phyloP scores from a whole-genome alignment of 1,140 invertebrate genomes.

The Papilio machaon region DNA sequence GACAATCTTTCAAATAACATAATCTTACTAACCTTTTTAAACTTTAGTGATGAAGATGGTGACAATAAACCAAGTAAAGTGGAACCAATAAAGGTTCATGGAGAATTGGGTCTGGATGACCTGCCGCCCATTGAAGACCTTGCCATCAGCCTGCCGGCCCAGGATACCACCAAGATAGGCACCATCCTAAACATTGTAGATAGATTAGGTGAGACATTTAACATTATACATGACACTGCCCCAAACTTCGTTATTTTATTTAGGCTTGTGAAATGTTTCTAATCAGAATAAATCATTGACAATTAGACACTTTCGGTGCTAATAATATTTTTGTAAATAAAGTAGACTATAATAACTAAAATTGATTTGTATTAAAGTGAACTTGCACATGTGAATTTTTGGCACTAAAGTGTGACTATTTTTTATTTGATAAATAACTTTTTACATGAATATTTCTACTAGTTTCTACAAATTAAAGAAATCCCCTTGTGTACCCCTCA shows the following conservation, averaged over 20 bases:
- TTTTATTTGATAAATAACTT: too few relatives aligned
- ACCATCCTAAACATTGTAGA: constrained; percentile 88
- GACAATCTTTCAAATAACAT: neutral
- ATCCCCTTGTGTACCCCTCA: too few relatives aligned
- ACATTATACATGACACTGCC: neutral
- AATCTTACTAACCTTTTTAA: neutral
- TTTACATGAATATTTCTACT: too few relatives aligned
- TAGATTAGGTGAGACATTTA: constrained; percentile 84
- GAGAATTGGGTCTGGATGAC: constrained; percentile 84
- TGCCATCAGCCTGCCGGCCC: constrained; percentile 88
- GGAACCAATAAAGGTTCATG: constrained; percentile 67
- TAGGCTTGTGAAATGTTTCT: neutral
- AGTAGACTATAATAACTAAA: too few relatives aligned
- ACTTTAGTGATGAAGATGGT: constrained; percentile 68
- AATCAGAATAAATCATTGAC: too few relatives aligned
- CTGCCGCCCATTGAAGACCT: constrained; percentile 93
- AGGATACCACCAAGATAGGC: constrained; percentile 89
- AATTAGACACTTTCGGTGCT: too few relatives aligned
- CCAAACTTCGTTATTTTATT: neutral
- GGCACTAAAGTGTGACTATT: too few relatives aligned
- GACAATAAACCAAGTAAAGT: constrained; percentile 52
- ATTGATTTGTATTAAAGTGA: too few relatives aligned
- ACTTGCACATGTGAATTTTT: too few relatives aligned
- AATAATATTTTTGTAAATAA: too few relatives aligned
- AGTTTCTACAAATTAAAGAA: too few relatives aligned